A percentile compares a stretch with the other conserved stretches of the same genome.
Conservation (phyloP, 2,113 vertebrate genomes). For the Trochalopteron elliotii region DNA sequence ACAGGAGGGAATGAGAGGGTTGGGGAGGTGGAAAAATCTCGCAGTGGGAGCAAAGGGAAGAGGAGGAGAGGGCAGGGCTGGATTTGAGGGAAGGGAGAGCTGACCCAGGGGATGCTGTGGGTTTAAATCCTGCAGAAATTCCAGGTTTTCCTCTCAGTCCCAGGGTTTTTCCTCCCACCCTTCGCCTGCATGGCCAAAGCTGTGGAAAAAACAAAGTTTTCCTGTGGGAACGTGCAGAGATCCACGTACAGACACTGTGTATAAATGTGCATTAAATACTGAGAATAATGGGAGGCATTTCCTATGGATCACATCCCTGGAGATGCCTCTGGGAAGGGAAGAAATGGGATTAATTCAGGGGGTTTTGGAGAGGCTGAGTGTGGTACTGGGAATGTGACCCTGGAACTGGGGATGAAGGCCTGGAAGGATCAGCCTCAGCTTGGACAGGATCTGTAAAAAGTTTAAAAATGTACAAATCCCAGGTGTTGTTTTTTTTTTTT, state of each 20-base stretch:
- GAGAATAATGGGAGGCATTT: rapidly evolving
- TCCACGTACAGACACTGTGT: rapidly evolving
- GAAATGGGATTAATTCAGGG: background rate
- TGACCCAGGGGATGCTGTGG: rapidly evolving
- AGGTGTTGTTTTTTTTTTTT: background rate
- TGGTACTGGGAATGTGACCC: rapidly evolving
- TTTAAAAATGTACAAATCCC: too few species aligned
- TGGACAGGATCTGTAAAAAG: rapidly evolving
- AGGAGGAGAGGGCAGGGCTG: background rate
- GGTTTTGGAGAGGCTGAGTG: background rate
- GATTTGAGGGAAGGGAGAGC: background rate
- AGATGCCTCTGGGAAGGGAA: rapidly evolving
- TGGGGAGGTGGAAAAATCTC: background rate
- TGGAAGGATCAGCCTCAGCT: background rate
- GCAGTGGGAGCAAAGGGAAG: background rate
- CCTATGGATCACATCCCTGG: rapidly evolving
- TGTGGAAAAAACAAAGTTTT: background rate
- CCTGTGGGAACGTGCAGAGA: rapidly evolving
- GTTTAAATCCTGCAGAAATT: background rate
- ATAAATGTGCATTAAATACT: rapidly evolving
- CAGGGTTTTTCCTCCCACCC: rapidly evolving
- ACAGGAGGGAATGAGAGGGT: background rate
- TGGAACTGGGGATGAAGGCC: background rate
- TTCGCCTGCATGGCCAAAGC: background rate
- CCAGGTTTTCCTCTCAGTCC: rapidly evolving